A percentile compares a stretch with the other conserved stretches of the same genome.
Conservation (phyloP, 2,797 vertebrate genomes). For the Lacerta bilineata region DNA sequence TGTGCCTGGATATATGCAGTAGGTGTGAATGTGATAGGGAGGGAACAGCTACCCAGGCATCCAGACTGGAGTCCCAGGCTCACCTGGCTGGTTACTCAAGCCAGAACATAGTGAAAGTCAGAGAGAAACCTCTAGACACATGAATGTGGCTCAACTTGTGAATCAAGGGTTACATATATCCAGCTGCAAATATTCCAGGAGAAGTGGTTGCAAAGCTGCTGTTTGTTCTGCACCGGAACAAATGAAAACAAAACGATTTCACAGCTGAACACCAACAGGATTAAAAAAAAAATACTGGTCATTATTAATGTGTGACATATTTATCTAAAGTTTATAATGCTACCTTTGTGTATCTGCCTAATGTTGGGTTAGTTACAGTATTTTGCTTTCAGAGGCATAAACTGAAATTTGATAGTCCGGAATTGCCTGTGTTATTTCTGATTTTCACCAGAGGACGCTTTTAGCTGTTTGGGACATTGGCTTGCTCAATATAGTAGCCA, state of each 20-base stretch:
- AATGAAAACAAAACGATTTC: conserved; percentile 47
- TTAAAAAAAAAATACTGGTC: conserved; percentile 29
- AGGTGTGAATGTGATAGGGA: background rate
- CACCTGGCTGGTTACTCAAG: background rate
- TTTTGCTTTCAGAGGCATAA: conserved; percentile 51
- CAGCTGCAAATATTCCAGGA: conserved; percentile 32
- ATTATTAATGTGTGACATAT: conserved; percentile 17
- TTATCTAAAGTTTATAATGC: background rate
- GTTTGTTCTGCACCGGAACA: conserved; percentile 24
- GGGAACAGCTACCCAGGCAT: background rate
- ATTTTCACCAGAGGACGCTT: background rate
- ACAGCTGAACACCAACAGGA: conserved; percentile 27
- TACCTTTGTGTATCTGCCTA: background rate
- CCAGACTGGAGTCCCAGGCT: background rate
- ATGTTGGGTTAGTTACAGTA: background rate
- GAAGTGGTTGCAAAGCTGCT: background rate
- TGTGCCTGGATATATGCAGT: background rate
- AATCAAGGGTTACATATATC: background rate
- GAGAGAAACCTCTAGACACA: background rate
- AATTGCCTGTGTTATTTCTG: conserved; percentile 32
- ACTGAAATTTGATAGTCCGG: conserved; percentile 27
- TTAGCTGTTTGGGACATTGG: background rate
- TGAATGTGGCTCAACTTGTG: background rate
- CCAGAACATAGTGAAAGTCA: background rate
- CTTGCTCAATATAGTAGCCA: conserved; percentile 28